Base-by-base conservation (phyloP, 2,797 vertebrate genomes). In the Kryptolebias ocellatus region DNA sequence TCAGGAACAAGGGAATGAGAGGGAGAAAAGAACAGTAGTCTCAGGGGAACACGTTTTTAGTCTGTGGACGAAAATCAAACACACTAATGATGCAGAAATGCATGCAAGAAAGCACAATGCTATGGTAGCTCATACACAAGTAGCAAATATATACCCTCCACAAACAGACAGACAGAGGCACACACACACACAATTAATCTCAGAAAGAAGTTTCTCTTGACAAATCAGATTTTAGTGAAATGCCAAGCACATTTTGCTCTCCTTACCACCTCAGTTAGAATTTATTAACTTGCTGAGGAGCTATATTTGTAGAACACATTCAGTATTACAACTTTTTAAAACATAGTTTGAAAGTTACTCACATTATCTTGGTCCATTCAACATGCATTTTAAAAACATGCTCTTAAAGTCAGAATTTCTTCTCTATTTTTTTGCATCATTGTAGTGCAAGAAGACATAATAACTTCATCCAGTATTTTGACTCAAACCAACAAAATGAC, bases 41-140 rank as follows among this genome's bases (percentile, higher is more conserved):
- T 88, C 91, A 50, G 39, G 90, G 88, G 93, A 89, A 80, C 59
- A 37, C 73, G 82, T 78, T 75, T 92, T 86, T 76, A 72, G 76
- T 80, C 76, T 29, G 70, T 69, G 81, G 71, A 82, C 89, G 84
- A 91, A 92, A 91, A 92, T 90, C 85, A 78, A 89, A 91, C 89
- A 90, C 87, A 84, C 90, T 94, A 93, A 94, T 90, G 91, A 94
- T 90, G 87, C 81, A 79, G 61, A 74, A 80, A 67, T 77, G 80
- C 79, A 85, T 63, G 65, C 82, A 86, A 64, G 64, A 53, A 64
- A 58, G 67, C 73, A 70, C 51, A 72, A 70, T 78, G 67, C 56
- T 27, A 46, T n/a, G 34, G 51, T 55, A 54, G 60, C 67, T 76
- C 55, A 69, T 73, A 70, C 75, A 67, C 62, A 78, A 58, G 58